These are phyloP conservation scores for Drosophila serrata DNA, from an alignment of 1,140 invertebrate species.

Conservation along the genomic window DNA sequence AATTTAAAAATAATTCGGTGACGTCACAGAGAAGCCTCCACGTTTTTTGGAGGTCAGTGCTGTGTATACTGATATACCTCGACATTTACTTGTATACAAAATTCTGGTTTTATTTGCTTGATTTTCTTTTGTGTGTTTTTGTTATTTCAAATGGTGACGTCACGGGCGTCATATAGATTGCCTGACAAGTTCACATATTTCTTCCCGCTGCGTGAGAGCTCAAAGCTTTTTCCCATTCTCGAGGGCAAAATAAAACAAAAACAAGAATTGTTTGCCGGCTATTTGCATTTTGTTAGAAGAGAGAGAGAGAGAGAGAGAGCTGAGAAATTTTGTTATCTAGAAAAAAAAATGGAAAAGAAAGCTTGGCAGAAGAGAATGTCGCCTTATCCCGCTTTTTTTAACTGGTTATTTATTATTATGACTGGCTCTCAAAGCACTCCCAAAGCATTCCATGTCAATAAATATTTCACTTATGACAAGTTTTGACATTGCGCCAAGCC, in stretches of 20 bases:
- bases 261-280: conserved; percentile 41
- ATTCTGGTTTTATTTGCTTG: not conserved
- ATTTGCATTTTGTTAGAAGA: conserved; percentile 41
- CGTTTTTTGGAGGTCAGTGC: conserved; percentile 56
- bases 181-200: conserved; percentile 46
- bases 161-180: conserved; percentile 39
- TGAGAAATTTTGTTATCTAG: conserved; percentile 18
- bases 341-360: conserved; percentile 3
- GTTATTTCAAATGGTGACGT: conserved; percentile 50
- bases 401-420: conserved; percentile 57
- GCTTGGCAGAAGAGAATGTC: conserved; percentile 8
- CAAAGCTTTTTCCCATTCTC: conserved; percentile 21
- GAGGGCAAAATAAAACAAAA: conserved; percentile 24
- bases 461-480: conserved; percentile 77
- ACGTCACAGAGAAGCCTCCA: conserved; percentile 53
- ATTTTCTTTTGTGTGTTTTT: conserved; percentile 3
- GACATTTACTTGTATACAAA: not conserved
- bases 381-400: conserved; percentile 9
- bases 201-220: conserved; percentile 22
- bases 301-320: not conserved
- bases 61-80: conserved; percentile 1
- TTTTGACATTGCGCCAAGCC: conserved; percentile 57
- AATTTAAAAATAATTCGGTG: conserved; percentile 74
- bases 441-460: conserved; percentile 51
- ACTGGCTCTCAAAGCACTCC: conserved; percentile 18